Evolutionary conservation across 2,113 vertebrate genomes (phyloP), one percentile per base, ranked within the genome.

Genomic region (Elachura formosa): DNA sequence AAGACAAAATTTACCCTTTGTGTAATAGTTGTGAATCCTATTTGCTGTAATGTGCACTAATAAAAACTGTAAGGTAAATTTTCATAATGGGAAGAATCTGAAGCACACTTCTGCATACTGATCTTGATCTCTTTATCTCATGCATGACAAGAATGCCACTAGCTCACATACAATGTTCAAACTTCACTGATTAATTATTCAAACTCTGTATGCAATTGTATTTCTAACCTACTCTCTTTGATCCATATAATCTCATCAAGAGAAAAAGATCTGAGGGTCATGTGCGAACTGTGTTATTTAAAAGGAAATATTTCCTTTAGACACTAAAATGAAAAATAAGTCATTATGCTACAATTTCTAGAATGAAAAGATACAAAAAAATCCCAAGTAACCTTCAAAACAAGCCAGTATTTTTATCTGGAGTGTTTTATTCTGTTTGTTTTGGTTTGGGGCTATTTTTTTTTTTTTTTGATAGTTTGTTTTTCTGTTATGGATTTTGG

Each of bases 301-400:
- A 96, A 96, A 77, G 16, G 14, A 97, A 96, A 71, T 74, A 95
- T 90, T 97, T 96, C 58, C 64, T 43, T 11, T n/a, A 94, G 62
- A 83, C 67, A 92, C 78, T 89, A 86, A 96, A 95, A 96, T 58
- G 62, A 84, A 94, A 94, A 31, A 34, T 80, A 97, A 93, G 33
- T 62, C 79, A 7, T 40, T 87, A 56, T 52, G 82, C 33, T 61
- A 9, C 43, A 72, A 78, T 95, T 94, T 95, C 84, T 77, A 67
- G 89, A 72, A 83, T n/a, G 6, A 87, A 67, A 20, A 85, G 41
- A 18, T 63, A 55, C 17, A 54, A 18, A n/a, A 95, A 96, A 61
- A 68, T 23, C 33, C 23, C n/a, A 31, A 56, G 9, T 23, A 48
- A 45, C 23, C 12, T 67, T 91, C 21, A 43, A 63, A 81, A 63